Base-by-base conservation (phyloP, 92 coral and sea anemone species). In the Muricea muricata region DNA sequence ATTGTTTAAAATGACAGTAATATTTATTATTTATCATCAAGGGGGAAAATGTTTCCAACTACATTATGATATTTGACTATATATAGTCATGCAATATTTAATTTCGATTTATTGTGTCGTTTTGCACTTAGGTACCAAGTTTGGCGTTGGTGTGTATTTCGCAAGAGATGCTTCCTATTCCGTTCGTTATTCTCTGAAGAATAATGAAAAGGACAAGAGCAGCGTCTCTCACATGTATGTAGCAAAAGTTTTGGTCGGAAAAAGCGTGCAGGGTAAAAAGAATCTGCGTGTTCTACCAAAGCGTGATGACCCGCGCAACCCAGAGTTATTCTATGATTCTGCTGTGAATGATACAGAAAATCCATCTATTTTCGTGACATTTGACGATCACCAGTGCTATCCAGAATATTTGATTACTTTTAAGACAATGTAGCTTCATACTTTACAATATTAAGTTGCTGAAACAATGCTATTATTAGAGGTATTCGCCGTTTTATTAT, bases 121-220 rank as follows among this genome's bases (percentile, higher is more conserved):
- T n/a, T n/a, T n/a, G n/a, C 21, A 28, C 14, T 4, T 42, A 90
- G 93, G 88, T 15, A 67, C 92, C 15, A 50, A 29, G 7, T 92
- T 17, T 54, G 96, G 96, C 18, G 81, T 84, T 13, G 97, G 97
- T 12, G 97, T 92, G 13, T 92, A 92, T 80, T 92, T 92, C 58
- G 97, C 97, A 47, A 85, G 80, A 60, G 75, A 90, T 33, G 90
- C 97, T 24, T 77, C 72, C 0, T 81, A 77, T 65, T 92, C 97
- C 3, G 0, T 35, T 39, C 0, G 26, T 20, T 92, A 57, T 81
- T 14, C 26, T 12, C 80, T 88, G 15, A 71, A 87, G 41, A 29
- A 42, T 13, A 30, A 26, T 18, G 73, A 48, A 13, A 31, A 70
- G 46, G 48, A 70, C 56, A 74, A 65, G 78, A 4, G 56, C 2